Evolutionary conservation across 2,888 invertebrate genomes (phyloP).

Genomic region (Conops quadrifasciatus): DNA sequence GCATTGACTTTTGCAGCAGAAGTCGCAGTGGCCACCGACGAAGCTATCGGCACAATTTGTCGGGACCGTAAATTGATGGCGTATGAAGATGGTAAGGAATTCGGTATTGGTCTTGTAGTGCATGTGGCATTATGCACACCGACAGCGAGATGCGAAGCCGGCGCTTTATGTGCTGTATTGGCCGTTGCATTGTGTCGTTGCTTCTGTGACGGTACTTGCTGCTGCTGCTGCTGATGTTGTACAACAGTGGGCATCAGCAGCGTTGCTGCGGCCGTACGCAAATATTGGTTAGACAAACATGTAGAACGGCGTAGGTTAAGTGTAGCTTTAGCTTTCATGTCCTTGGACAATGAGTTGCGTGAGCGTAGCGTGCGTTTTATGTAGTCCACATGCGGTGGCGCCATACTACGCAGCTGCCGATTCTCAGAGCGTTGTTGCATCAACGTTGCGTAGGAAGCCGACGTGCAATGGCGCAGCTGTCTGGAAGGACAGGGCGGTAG

Average conservation of each 20-base stretch:
- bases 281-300: conserved; percentile 29
- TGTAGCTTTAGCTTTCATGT: conserved; percentile 50
- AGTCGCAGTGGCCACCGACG: background rate
- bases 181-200: conserved; percentile 40
- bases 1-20: background rate
- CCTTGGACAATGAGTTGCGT: conserved; percentile 54
- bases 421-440: conserved; percentile 47
- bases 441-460: background rate
- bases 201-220: conserved; percentile 37
- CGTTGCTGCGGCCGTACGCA: conserved; percentile 37
- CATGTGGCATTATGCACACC: background rate
- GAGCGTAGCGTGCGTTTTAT: conserved; percentile 61
- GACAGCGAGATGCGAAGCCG: background rate
- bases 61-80: conserved; percentile 42
- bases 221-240: conserved; percentile 23
- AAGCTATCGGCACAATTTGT: conserved; percentile 28
- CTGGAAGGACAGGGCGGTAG: conserved; percentile 23
- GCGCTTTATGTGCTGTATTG: no score
- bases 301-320: conserved; percentile 34
- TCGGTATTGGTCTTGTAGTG: background rate
- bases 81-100: conserved; percentile 18
- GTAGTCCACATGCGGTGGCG: conserved; percentile 50
- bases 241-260: conserved; percentile 17
- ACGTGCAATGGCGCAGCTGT: conserved; percentile 12
- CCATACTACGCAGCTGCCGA: conserved; percentile 60